Conservation (phyloP, 2,888 invertebrate species). For the Parthenolecanium corni region DNA sequence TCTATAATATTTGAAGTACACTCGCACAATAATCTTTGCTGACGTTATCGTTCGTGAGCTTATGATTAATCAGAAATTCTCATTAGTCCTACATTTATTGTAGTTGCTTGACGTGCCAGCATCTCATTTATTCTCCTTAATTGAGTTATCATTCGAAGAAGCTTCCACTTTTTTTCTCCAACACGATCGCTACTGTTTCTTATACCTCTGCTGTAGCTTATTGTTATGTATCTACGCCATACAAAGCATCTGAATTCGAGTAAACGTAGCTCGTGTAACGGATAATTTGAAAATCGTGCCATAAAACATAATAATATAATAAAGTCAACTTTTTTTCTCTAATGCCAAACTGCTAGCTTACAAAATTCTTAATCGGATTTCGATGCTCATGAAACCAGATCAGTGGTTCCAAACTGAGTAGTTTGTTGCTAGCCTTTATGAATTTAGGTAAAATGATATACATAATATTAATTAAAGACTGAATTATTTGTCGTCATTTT, state of each 20-base stretch:
- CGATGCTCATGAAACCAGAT: slow-evolving; percentile 3
- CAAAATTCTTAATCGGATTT: no score
- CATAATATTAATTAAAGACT: no score
- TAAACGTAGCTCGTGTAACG: slow-evolving; percentile 21
- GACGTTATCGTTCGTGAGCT: no score
- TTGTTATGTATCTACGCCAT: background rate
- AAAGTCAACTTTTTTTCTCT: slow-evolving; percentile 3
- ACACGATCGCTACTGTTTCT: slow-evolving; percentile 15
- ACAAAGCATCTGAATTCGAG: background rate
- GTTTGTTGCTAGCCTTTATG: no score
- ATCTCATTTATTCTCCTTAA: background rate
- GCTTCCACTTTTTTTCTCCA: background rate
- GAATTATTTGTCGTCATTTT: no score
- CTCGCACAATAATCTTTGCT: no score
- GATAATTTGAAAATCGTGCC: slow-evolving; percentile 24
- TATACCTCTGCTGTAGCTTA: background rate
- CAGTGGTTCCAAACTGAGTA: slow-evolving; percentile 24
- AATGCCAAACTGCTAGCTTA: slow-evolving; percentile 6
- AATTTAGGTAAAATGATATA: no score
- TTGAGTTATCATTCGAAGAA: slow-evolving; percentile 22
- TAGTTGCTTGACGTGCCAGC: background rate
- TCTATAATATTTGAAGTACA: no score
- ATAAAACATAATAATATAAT: slow-evolving; percentile 18
- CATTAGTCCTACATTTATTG: slow-evolving; percentile 9
- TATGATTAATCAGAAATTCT: slow-evolving; percentile 2